Conservation (phyloP, 1,140 invertebrate species). For the Sminthurides bifidus region DNA sequence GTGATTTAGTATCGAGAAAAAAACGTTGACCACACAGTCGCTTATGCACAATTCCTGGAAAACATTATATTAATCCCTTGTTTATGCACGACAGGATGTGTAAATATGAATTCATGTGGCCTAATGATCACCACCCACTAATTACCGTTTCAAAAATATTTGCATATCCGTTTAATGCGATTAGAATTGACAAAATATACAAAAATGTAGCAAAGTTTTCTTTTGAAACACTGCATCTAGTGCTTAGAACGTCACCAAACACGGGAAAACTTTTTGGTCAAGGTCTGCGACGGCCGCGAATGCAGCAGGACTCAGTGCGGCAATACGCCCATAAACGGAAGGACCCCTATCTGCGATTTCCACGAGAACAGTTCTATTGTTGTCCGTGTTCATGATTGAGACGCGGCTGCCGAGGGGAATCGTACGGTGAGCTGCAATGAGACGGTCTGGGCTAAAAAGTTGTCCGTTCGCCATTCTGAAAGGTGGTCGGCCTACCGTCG, state of each 20-base stretch:
- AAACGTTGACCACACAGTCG: too few relatives aligned
- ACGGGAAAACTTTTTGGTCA: neutral
- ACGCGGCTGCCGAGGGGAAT: neutral
- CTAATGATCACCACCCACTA: too few relatives aligned
- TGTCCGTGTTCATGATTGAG: neutral
- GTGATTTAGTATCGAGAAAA: too few relatives aligned
- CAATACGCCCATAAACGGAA: neutral
- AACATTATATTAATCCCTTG: too few relatives aligned
- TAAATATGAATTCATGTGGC: too few relatives aligned
- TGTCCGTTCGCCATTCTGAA: neutral
- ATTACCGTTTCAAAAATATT: too few relatives aligned
- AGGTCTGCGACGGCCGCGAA: neutral
- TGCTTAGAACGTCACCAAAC: neutral
- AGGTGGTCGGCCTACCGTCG: neutral
- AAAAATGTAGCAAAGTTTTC: too few relatives aligned
- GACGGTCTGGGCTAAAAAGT: neutral
- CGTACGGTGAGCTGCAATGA: neutral
- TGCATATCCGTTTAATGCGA: too few relatives aligned
- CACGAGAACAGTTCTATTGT: neutral
- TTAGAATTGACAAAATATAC: too few relatives aligned
- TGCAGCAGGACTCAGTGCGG: neutral
- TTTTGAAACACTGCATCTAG: too few relatives aligned
- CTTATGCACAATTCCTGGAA: too few relatives aligned
- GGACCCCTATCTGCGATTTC: neutral
- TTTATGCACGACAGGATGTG: too few relatives aligned